Conservation (phyloP, 2,113 vertebrate genomes). For the Pao palembangensis region DNA sequence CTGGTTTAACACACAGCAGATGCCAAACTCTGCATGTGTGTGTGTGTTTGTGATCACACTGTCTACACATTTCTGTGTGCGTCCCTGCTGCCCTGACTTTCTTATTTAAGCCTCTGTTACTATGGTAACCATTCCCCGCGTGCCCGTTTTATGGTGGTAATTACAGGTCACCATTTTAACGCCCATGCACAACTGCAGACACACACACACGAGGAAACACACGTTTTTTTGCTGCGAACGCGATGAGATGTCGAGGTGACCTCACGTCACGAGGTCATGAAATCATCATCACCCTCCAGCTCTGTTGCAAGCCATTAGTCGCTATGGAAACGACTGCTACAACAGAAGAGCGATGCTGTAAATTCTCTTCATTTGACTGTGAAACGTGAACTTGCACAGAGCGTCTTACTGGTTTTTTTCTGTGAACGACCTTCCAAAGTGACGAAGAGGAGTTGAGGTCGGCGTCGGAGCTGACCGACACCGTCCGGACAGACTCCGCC, state of each 20-base stretch:
- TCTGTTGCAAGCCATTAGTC: neutral
- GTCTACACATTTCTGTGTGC: too few species aligned
- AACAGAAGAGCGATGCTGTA: too few species aligned
- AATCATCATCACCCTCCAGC: too few species aligned
- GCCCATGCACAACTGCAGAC: slow-evolving; percentile 18
- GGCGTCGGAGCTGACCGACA: slow-evolving; percentile 85
- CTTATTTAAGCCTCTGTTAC: slow-evolving; percentile 66
- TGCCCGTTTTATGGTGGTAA: slow-evolving; percentile 55
- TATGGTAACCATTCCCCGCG: slow-evolving; percentile 61
- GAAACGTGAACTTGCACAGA: too few species aligned
- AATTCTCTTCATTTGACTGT: neutral
- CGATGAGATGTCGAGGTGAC: too few species aligned
- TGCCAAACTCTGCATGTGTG: slow-evolving; percentile 3
- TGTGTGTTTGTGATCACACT: slow-evolving; percentile 5
- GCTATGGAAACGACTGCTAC: neutral
- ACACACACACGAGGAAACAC: slow-evolving; percentile 17
- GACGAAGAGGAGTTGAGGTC: slow-evolving; percentile 96
- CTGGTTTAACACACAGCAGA: neutral
- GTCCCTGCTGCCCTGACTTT: slow-evolving; percentile 19
- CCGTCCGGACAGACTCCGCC: slow-evolving; percentile 77
- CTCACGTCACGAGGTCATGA: too few species aligned
- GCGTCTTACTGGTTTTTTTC: neutral
- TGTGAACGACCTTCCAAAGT: slow-evolving; percentile 60
- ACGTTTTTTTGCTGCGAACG: neutral
- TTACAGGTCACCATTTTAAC: slow-evolving; percentile 67